These are phyloP conservation scores for Platichthys stellatus DNA, from an alignment of 2,113 vertebrate genomes.

Conservation along the genomic window DNA sequence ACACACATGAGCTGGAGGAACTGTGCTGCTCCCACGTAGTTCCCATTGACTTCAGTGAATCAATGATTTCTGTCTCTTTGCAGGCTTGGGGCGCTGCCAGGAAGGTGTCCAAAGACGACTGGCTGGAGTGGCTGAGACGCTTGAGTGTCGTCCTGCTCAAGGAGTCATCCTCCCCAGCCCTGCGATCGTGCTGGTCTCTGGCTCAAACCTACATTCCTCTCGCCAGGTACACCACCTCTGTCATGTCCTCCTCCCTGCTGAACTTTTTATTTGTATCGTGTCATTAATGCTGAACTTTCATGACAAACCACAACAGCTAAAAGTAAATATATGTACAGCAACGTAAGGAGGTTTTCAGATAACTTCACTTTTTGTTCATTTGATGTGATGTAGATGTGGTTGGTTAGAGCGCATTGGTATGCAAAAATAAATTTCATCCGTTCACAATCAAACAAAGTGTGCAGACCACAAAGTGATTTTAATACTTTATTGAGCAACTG, in stretches of 20 bases:
- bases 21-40: constrained; percentile 39
- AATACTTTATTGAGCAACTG: background rate
- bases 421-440: background rate
- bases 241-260: background rate
- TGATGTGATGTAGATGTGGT: too few relatives aligned
- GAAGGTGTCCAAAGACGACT: constrained; percentile 98
- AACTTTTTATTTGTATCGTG: background rate
- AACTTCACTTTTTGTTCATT: too few relatives aligned
- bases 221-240: constrained; percentile 86
- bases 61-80: constrained; percentile 39
- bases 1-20: constrained; percentile 34
- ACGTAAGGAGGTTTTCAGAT: too few relatives aligned
- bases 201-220: constrained; percentile 98
- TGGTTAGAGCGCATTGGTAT: too few relatives aligned
- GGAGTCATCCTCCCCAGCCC: constrained; percentile 95
- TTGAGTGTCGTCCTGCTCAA: constrained; percentile 96
- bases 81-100: constrained; percentile 98
- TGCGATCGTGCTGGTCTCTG: constrained; percentile 97
- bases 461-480: background rate
- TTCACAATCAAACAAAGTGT: background rate
- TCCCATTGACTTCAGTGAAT: constrained; percentile 24
- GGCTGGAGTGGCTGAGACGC: constrained; percentile 96
- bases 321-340: too few relatives aligned
- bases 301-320: background rate
- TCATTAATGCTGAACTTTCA: background rate